Percentiles rank a stretch among this genome's conserved stretches.
Evolutionary conservation across 2,113 vertebrate species (phyloP).

Genomic region (Notarius quadriscutis): DNA sequence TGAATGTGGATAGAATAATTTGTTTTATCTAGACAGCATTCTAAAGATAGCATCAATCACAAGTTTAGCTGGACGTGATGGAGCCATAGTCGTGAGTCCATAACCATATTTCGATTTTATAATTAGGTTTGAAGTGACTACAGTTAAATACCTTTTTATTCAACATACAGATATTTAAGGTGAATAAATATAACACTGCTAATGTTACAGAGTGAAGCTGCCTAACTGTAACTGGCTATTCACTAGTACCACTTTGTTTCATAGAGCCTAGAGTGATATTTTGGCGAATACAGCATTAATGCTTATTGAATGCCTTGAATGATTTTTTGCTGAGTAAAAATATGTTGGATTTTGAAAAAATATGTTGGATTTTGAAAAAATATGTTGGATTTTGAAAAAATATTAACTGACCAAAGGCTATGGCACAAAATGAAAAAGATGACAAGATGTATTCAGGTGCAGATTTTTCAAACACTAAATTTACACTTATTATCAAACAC

Average conservation of each 20-base stretch:
- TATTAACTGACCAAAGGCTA: neutral
- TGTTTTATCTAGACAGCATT: neutral
- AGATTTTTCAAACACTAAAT: neutral
- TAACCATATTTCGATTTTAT: no score
- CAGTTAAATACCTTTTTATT: neutral
- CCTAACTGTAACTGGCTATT: neutral
- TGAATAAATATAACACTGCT: neutral
- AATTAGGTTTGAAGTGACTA: neutral
- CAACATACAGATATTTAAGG: neutral
- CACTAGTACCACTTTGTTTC: neutral
- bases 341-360: neutral
- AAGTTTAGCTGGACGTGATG: neutral
- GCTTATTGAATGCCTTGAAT: neutral
- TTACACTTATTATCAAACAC: neutral
- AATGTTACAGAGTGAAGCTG: neutral
- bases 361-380: neutral
- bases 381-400: neutral
- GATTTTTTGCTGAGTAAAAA: neutral
- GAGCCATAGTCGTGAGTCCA: neutral
- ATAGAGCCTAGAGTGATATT: neutral
- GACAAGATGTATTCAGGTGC: neutral
- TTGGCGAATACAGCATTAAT: neutral
- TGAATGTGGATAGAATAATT: neutral
- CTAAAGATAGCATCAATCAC: neutral
- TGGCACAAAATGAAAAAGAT: neutral